A percentile compares a stretch with the other conserved stretches of the same genome.
Conservation (phyloP, 2,113 vertebrate genomes). For the Sphaerodactylus townsendi region DNA sequence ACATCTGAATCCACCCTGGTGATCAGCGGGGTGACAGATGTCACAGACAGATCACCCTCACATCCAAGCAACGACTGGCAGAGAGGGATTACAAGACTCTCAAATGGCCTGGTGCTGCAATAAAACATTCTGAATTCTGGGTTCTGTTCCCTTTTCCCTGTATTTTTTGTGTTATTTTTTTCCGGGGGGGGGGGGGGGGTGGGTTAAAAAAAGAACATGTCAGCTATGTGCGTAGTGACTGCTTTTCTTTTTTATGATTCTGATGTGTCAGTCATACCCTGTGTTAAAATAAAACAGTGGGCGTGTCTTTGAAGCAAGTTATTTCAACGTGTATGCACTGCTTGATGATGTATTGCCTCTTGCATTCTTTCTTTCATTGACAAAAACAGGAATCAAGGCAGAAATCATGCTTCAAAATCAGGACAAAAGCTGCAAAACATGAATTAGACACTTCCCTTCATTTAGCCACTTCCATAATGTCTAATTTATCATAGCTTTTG, state of each 20-base stretch:
- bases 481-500: slow-evolving; percentile 47
- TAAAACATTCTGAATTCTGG: too few species aligned
- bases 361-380: slow-evolving; percentile 23
- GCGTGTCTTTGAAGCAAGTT: slow-evolving; percentile 23
- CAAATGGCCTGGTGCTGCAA: too few species aligned
- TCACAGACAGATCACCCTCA: too few species aligned
- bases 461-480: slow-evolving; percentile 57
- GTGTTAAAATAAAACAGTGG: slow-evolving; percentile 13
- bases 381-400: slow-evolving; percentile 16
- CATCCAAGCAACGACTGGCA: too few species aligned
- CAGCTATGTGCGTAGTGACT: not conserved
- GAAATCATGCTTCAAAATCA: slow-evolving; percentile 3
- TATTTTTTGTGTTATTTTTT: too few species aligned
- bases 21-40: too few species aligned
- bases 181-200: too few species aligned
- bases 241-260: not conserved
- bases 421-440: slow-evolving; percentile 31
- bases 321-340: slow-evolving; percentile 3
- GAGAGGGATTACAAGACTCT: too few species aligned
- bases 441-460: slow-evolving; percentile 56
- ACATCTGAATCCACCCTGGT: too few species aligned
- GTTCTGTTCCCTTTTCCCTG: too few species aligned
- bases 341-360: slow-evolving; percentile 43
- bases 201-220: slow-evolving; percentile 1
- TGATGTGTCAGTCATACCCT: not conserved